Evolutionary conservation across 2,888 invertebrate genomes (phyloP), one percentile per base, ranked within the genome.

Genomic region (Spatulosminthurus flaviceps): DNA sequence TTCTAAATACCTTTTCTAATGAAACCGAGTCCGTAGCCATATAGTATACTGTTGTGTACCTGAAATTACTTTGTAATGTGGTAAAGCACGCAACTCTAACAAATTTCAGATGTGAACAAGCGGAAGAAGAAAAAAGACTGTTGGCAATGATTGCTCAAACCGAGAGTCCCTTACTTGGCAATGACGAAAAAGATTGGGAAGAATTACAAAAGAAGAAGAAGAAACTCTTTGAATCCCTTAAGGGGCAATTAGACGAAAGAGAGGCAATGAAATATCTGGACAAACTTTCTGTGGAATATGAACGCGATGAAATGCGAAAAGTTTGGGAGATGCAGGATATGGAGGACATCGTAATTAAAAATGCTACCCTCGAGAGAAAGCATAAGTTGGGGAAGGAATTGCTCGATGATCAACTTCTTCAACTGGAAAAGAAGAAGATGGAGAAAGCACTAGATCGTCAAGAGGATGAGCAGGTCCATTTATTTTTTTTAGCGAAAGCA

Each of bases 381-480:
- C 81, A 81, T 66, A 64, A 79, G 21, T 67, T 85, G 9, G 85
- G 85, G 1, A 51, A 81, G n/a, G 82, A 82, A 61, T 79, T 85
- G 1, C 67, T 85, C 82, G 86, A 86, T 78, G 83, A 86, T 74
- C 86, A 86, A 79, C 81, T 86, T 43, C 80, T 86, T 26, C 85
- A 86, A n/a, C 86, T 87, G 73, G 91, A 91, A 89, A 91, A 92
- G 86, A 90, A 91, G 76, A 91, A 91, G 69, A 92, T 92, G 83
- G 90, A 91, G 2, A 90, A 90, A 77, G 91, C 91, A 83, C 85
- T 91, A 69, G 89, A 89, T 81, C 90, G 90, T 83, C 91, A 90
- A 77, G 88, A 89, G 64, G 87, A 88, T 41, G 87, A 89, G 21
- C 83, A 83, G 11, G 84, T 83, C 11, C 11, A 1, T 22, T 72